A percentile compares a stretch with the other conserved stretches of the same genome.
Evolutionary conservation across 2,888 invertebrate species (phyloP).

Genomic region (Shargacucullia verbasci): DNA sequence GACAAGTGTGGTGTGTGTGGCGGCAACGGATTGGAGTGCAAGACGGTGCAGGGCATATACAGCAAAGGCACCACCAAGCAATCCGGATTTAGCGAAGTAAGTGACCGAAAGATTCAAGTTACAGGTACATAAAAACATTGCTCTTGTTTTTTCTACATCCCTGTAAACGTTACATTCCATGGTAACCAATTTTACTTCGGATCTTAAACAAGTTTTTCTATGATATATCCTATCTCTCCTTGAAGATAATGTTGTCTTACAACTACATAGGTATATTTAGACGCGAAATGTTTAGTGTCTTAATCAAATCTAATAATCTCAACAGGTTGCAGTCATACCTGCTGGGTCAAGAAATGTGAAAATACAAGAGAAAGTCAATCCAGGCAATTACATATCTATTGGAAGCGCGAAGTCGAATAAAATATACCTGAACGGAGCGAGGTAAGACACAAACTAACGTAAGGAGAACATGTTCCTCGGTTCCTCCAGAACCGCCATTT

Average conservation of each 20-base stretch:
- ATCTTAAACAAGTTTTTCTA: constrained; percentile 11
- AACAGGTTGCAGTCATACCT: constrained; percentile 92
- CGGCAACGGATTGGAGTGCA: constrained; percentile 95
- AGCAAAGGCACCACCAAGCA: constrained; percentile 90
- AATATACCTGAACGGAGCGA: constrained; percentile 94
- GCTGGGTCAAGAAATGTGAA: constrained; percentile 94
- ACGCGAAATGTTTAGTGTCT: neutral
- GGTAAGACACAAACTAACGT: constrained; percentile 81
- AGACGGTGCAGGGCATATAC: constrained; percentile 92
- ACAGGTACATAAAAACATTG: too few relatives aligned
- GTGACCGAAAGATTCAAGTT: constrained; percentile 5
- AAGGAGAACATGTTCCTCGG: constrained; percentile 1
- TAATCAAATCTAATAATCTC: constrained; percentile 30
- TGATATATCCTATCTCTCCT: neutral
- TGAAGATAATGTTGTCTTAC: neutral
- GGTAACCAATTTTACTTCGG: neutral
- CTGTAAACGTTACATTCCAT: neutral
- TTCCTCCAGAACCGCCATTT: neutral
- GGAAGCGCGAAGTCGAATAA: constrained; percentile 91
- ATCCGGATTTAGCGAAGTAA: constrained; percentile 88
- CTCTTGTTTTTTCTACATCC: neutral
- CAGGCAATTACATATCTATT: constrained; percentile 94
- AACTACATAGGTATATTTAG: neutral
- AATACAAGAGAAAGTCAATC: constrained; percentile 93
- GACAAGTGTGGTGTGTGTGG: constrained; percentile 96